Conservation (phyloP, 2,797 vertebrate genomes). For the Siniperca scherzeri region DNA sequence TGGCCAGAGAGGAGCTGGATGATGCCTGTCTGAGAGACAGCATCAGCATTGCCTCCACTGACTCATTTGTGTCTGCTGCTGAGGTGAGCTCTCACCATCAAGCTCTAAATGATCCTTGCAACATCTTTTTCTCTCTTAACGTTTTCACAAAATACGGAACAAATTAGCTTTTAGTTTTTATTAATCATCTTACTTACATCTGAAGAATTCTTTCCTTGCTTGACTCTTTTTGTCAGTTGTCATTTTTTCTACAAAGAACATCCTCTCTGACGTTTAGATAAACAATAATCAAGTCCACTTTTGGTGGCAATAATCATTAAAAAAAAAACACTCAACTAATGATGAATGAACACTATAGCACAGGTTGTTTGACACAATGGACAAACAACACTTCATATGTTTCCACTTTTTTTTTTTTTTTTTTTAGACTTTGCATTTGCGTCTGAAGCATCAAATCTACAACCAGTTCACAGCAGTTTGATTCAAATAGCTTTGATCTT, state of each 20-base stretch:
- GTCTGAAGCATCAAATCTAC: background rate
- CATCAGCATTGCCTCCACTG: slow-evolving; percentile 91
- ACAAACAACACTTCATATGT: no score
- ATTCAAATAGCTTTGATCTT: slow-evolving; percentile 36
- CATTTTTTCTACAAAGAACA: no score
- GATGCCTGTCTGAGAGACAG: slow-evolving; percentile 91
- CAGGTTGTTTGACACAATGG: no score
- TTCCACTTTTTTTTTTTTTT: no score
- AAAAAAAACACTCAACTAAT: no score
- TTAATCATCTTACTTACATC: no score
- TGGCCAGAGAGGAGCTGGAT: slow-evolving; percentile 86
- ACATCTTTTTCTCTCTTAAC: background rate
- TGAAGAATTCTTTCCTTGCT: no score
- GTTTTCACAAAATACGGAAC: background rate
- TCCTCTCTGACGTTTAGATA: background rate
- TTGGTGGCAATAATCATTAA: no score
- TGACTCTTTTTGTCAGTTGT: no score
- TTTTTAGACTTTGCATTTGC: no score
- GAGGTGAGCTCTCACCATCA: slow-evolving; percentile 85
- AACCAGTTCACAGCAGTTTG: slow-evolving; percentile 35
- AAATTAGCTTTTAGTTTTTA: background rate
- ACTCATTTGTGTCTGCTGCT: slow-evolving; percentile 94
- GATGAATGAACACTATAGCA: no score
- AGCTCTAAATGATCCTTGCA: background rate
- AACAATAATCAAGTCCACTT: background rate